Percentiles rank a stretch among this genome's conserved stretches.
Conservation (phyloP, 2,797 vertebrate genomes). For the Nothura maculosa region DNA sequence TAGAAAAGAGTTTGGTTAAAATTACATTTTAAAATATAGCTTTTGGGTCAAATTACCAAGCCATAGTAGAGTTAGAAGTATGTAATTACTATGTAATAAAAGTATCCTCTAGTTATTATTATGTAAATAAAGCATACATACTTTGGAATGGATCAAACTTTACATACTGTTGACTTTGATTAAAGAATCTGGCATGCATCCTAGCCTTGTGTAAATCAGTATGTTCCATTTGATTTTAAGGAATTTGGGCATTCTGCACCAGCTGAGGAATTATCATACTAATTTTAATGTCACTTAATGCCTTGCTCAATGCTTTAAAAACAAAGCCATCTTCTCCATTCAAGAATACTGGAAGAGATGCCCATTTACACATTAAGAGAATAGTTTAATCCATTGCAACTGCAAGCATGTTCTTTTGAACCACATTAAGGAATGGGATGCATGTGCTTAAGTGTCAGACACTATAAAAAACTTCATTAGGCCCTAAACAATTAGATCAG, state of each 20-base stretch:
- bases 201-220: slow-evolving; percentile 32
- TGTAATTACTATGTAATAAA: neutral
- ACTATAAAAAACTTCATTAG: slow-evolving; percentile 53
- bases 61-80: slow-evolving; percentile 8
- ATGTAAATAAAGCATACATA: neutral
- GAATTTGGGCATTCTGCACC: slow-evolving; percentile 38
- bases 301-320: slow-evolving; percentile 25
- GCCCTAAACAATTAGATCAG: slow-evolving; percentile 55
- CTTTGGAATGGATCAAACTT: neutral
- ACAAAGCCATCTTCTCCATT: neutral
- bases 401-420: slow-evolving; percentile 23
- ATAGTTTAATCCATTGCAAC: slow-evolving; percentile 28
- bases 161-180: slow-evolving; percentile 29
- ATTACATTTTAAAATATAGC: neutral
- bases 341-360: slow-evolving; percentile 25
- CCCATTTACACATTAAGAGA: slow-evolving; percentile 21
- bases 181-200: slow-evolving; percentile 35
- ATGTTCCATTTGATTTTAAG: slow-evolving; percentile 39
- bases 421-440: slow-evolving; percentile 45
- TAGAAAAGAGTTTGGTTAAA: neutral
- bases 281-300: slow-evolving; percentile 48
- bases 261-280: slow-evolving; percentile 41
- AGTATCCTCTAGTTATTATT: neutral
- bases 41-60: neutral
- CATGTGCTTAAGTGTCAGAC: slow-evolving; percentile 34